Conservation (phyloP, 2,888 invertebrate species). For the Lasioglossum villosulum region DNA sequence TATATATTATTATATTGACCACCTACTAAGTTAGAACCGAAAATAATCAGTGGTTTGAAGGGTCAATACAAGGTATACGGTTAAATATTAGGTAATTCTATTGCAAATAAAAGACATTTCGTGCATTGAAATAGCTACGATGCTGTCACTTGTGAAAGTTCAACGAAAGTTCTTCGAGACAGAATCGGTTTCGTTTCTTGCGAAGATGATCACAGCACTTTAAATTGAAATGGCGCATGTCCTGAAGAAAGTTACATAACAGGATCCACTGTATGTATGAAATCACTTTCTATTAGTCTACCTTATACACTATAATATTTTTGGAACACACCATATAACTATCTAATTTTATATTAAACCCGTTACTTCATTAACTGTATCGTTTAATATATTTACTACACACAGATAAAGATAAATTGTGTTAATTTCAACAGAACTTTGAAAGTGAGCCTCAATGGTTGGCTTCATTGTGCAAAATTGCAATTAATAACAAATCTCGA, state of each 20-base stretch:
- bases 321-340: no score
- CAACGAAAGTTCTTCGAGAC: conserved; percentile 48
- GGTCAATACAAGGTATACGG: conserved; percentile 13
- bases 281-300: no score
- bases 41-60: conserved; percentile 11
- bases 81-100: conserved; percentile 48
- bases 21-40: not conserved
- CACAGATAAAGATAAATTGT: no score
- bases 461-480: no score
- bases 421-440: no score
- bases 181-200: conserved; percentile 47
- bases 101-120: conserved; percentile 47
- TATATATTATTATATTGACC: not conserved
- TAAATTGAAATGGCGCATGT: conserved; percentile 17
- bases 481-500: no score
- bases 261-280: no score
- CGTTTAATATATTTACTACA: no score
- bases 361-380: no score
- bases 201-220: not conserved
- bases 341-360: no score
- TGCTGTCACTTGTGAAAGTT: conserved; percentile 62
- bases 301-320: no score
- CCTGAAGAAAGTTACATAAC: conserved; percentile 24
- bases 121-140: conserved; percentile 48
- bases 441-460: no score